Percentiles rank a stretch among this genome's conserved stretches.
Evolutionary conservation across 2,888 invertebrate genomes (phyloP).

Genomic region (Drosophila kuntzei): DNA sequence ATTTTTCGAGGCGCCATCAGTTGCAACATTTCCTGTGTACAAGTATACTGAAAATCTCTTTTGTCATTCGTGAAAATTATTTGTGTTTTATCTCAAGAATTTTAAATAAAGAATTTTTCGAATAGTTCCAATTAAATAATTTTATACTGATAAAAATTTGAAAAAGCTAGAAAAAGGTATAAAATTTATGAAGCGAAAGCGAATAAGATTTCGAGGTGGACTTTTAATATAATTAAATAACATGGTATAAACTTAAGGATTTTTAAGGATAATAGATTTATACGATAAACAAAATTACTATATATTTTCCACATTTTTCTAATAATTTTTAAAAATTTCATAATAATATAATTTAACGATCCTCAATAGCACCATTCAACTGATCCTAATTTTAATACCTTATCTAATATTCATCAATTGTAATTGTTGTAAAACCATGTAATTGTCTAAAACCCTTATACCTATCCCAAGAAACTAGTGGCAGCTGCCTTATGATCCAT

Average conservation of each 20-base stretch:
- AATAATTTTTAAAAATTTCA: background rate
- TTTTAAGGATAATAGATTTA: too few species aligned
- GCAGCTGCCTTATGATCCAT: constrained; percentile 48
- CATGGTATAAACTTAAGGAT: too few species aligned
- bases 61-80: constrained; percentile 20
- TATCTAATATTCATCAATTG: background rate
- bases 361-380: background rate
- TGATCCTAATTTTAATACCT: background rate
- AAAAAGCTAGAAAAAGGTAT: background rate
- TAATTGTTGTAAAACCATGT: background rate
- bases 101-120: background rate
- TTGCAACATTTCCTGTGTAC: constrained; percentile 45
- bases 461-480: constrained; percentile 20
- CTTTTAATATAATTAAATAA: too few species aligned
- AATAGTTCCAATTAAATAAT: background rate
- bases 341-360: background rate
- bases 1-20: constrained; percentile 2
- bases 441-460: background rate
- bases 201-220: too few species aligned
- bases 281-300: too few species aligned
- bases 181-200: background rate
- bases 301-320: background rate
- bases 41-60: constrained; percentile 5
- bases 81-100: background rate
- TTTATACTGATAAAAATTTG: background rate